A percentile compares a stretch with the other conserved stretches of the same genome.
These are phyloP conservation scores for Drosophila ficusphila DNA, from an alignment of 1,140 invertebrate genomes.

Conservation along the genomic window DNA sequence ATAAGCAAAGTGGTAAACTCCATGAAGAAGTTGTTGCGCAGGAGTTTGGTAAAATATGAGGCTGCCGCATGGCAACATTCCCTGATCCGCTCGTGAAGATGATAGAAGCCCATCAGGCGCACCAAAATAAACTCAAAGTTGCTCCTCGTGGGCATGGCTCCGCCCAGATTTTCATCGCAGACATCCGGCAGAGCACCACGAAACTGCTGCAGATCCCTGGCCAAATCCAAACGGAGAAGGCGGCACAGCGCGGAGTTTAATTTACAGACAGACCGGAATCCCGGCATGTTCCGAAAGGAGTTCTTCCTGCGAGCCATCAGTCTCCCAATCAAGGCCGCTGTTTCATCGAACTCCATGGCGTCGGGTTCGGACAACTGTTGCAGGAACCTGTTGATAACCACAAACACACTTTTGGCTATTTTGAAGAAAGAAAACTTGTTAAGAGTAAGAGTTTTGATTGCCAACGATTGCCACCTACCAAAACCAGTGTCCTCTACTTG, in stretches of 20 bases:
- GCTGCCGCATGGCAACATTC: slow-evolving; percentile 64
- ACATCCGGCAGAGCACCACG: slow-evolving; percentile 67
- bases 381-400: slow-evolving; percentile 59
- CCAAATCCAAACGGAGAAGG: slow-evolving; percentile 64
- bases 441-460: neutral
- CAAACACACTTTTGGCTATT: slow-evolving; percentile 61
- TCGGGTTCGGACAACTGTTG: slow-evolving; percentile 32
- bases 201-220: slow-evolving; percentile 61
- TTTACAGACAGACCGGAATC: slow-evolving; percentile 65
- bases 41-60: slow-evolving; percentile 62
- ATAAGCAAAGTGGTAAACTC: slow-evolving; percentile 61
- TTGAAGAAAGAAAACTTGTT: neutral
- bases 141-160: slow-evolving; percentile 63
- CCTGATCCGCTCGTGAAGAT: slow-evolving; percentile 60
- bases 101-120: slow-evolving; percentile 53
- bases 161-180: slow-evolving; percentile 27
- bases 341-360: slow-evolving; percentile 53
- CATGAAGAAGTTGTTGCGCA: slow-evolving; percentile 71
- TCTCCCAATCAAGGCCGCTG: slow-evolving; percentile 68
- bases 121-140: slow-evolving; percentile 69
- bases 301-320: slow-evolving; percentile 76
- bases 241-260: slow-evolving; percentile 71
- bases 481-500: slow-evolving; percentile 49
- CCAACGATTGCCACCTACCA: slow-evolving; percentile 22
- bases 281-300: slow-evolving; percentile 68